Base-by-base conservation (phyloP, 1,140 invertebrate species). In the Pygmarrhopalites habei region DNA sequence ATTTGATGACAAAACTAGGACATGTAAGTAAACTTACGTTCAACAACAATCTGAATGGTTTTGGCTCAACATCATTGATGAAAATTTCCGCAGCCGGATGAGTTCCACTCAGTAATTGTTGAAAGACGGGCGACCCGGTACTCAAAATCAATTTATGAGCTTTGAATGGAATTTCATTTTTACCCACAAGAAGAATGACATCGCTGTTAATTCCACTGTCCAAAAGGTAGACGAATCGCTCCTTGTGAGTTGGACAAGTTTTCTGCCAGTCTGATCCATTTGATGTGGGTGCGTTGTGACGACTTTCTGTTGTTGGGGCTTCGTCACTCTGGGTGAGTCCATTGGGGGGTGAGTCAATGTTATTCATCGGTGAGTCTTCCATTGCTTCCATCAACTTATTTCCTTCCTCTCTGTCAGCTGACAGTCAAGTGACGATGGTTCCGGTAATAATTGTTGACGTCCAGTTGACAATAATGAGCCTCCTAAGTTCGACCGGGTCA, bases 141-240 rank as follows among this genome's bases (percentile, higher is more conserved):
- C 35, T 60, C 43, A 60, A 30, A 47, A 60, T 60, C 3, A 60
- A 43, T 30, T 60, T 60, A 26, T 60, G 58, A 47, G 44, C 58
- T n/a, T 44, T 44, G 29, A 60, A 39, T 10, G 44, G 41, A 12
- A 46, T 47, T 43, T 60, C 25, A 29, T 60, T 47, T 26, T 60
- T 60, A 2, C 58, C 58, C 14, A 44, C 58, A 7, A 60, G 28
- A 2, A 60, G 26, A 28, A 44, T 47, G 19, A 60, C 26, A 30
- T 60, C 58, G 29, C 41, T 47, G n/a, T 47, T 26, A 28, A 47
- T 60, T 25, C 41, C 58, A 29, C 32, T 44, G 14, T 60, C 58
- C 5, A 60, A 26, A 25, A 60, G 43, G n/a, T 44, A 60, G 2
- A 28, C 41, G 26, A 60, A 60, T 19, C 58, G 15, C 21, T 60